These are phyloP conservation scores for Turnix velox DNA, from an alignment of 2,113 vertebrate genomes.

Conservation along the genomic window DNA sequence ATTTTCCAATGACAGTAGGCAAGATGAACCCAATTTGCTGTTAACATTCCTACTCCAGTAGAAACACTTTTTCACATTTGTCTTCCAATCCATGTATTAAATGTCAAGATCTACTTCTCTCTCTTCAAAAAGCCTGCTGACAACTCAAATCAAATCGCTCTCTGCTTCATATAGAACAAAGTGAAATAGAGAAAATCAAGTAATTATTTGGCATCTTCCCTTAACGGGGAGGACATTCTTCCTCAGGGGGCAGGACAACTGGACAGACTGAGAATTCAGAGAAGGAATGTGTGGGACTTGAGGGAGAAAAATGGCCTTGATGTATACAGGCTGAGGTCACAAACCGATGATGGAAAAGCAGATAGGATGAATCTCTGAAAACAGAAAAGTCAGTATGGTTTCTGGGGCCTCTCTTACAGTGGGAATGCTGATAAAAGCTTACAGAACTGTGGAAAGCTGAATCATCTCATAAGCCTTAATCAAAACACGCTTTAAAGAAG, in stretches of 20 bases:
- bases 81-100: not conserved
- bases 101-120: not conserved
- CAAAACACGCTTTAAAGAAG: constrained; percentile 29
- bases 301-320: not conserved
- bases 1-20: not conserved
- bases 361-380: not conserved
- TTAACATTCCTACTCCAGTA: not conserved
- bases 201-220: not conserved
- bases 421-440: not conserved
- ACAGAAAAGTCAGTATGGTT: not conserved
- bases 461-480: constrained; percentile 18
- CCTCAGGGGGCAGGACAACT: not conserved
- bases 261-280: not conserved
- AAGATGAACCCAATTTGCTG: not conserved
- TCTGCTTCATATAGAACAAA: not conserved
- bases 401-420: not conserved
- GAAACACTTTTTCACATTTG: not conserved
- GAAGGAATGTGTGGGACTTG: not conserved
- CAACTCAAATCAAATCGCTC: not conserved
- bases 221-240: not conserved
- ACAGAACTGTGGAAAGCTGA: constrained; percentile 21
- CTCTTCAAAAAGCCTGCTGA: not conserved
- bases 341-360: not conserved
- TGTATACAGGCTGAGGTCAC: not conserved
- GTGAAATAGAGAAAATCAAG: not conserved